Conservation (phyloP, 2,113 vertebrate species). For the Mohoua ochrocephala region DNA sequence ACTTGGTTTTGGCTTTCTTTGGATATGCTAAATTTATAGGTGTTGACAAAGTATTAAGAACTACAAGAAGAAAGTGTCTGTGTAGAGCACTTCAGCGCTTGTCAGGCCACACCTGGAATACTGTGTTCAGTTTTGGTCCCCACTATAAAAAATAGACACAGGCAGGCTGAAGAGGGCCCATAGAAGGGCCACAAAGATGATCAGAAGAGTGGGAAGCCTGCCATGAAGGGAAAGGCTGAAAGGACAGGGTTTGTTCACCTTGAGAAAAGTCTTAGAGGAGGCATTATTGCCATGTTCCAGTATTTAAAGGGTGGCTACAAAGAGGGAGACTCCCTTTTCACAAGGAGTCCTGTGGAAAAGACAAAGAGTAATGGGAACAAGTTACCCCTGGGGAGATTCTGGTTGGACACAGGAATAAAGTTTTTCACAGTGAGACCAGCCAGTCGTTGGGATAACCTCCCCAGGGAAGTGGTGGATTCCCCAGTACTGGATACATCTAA, state of each 20-base stretch:
- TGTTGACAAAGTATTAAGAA: conserved; percentile 26
- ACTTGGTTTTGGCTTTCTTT: conserved; percentile 5
- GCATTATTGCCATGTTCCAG: background rate
- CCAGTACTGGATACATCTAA: background rate
- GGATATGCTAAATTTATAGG: conserved; percentile 23
- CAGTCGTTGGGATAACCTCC: background rate
- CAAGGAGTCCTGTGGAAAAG: background rate
- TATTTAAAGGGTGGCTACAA: background rate
- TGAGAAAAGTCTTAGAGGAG: background rate
- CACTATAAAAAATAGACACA: background rate
- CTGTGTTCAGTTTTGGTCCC: background rate
- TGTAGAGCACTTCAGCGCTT: background rate
- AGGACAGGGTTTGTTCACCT: background rate
- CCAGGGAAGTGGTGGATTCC: background rate
- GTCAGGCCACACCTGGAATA: background rate
- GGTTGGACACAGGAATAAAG: background rate
- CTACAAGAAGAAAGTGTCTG: background rate
- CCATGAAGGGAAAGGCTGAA: background rate
- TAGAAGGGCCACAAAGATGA: background rate
- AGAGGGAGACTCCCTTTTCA: background rate
- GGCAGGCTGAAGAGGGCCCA: background rate
- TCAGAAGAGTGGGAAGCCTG: background rate
- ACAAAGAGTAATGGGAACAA: background rate
- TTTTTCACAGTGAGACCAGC: background rate
- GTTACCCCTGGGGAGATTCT: background rate